Evolutionary conservation across 1,140 invertebrate genomes (phyloP).

Genomic region (Lamellibrachia luymesi): DNA sequence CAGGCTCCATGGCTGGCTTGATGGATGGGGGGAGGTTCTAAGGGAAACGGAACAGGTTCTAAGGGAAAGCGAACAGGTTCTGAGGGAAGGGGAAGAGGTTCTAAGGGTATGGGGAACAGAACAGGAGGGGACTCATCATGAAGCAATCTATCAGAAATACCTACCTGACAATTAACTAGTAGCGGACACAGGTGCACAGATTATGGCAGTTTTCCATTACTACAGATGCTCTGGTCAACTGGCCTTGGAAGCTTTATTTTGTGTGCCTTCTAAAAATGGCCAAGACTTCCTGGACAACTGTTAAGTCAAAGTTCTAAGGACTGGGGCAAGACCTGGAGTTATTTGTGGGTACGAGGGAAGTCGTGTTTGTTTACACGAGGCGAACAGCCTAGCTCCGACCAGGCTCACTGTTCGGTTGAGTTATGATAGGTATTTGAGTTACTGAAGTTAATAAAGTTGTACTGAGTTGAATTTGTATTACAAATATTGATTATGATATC

Average conservation of each 20-base stretch:
- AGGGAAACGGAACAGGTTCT: background rate
- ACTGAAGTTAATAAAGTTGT: background rate
- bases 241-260: background rate
- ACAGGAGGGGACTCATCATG: background rate
- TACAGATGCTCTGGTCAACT: background rate
- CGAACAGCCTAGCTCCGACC: background rate
- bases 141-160: background rate
- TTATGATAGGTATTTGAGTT: background rate
- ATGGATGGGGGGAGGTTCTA: background rate
- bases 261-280: background rate
- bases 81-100: background rate
- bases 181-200: background rate
- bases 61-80: background rate
- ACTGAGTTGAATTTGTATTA: background rate
- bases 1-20: background rate
- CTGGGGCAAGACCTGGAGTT: background rate
- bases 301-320: background rate
- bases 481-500: background rate
- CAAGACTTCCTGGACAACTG: background rate
- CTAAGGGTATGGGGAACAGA: background rate
- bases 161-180: background rate
- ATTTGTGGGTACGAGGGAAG: background rate
- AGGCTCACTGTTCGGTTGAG: background rate
- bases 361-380: background rate
- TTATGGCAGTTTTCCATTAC: background rate